Evolutionary conservation across 2,888 invertebrate species (phyloP).

Genomic region (Chorisops tibialis): DNA sequence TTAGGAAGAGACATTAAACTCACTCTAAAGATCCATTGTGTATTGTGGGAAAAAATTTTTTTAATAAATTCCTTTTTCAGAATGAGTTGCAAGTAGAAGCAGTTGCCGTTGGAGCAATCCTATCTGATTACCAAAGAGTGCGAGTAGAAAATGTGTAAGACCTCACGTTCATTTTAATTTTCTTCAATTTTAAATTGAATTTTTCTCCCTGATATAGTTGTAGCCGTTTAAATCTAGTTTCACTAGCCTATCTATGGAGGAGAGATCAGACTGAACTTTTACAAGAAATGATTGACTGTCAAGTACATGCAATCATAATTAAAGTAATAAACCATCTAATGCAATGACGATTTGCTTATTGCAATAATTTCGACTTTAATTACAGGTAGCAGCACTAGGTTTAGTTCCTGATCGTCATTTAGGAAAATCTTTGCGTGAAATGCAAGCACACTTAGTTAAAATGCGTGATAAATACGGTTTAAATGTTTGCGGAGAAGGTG

Average conservation of each 20-base stretch:
- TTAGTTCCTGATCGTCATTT: constrained; percentile 82
- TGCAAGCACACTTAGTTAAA: constrained; percentile 81
- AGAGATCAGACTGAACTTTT: constrained; percentile 90
- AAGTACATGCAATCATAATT: constrained; percentile 90
- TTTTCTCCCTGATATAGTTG: constrained; percentile 60
- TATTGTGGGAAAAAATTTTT: too few species aligned
- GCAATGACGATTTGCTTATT: constrained; percentile 25
- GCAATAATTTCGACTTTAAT: constrained; percentile 41
- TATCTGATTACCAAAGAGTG: constrained; percentile 97
- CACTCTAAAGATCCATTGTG: too few species aligned
- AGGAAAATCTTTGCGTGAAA: constrained; percentile 77
- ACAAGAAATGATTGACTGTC: constrained; percentile 93
- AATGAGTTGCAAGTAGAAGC: constrained; percentile 76
- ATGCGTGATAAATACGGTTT: constrained; percentile 93
- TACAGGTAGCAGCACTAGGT: constrained; percentile 80
- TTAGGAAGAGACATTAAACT: too few species aligned
- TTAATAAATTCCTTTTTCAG: constrained; percentile 36
- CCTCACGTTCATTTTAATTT: not conserved
- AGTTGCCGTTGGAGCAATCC: constrained; percentile 95
- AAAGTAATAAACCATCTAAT: constrained; percentile 64
- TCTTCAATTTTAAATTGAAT: not conserved
- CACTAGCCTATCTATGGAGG: constrained; percentile 94
- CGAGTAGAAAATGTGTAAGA: constrained; percentile 96
- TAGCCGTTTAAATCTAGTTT: constrained; percentile 79
- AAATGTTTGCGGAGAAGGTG: constrained; percentile 97